Percentiles rank a stretch among this genome's conserved stretches.
Conservation (phyloP, 2,888 invertebrate genomes). For the Mallateleia sp. region DNA sequence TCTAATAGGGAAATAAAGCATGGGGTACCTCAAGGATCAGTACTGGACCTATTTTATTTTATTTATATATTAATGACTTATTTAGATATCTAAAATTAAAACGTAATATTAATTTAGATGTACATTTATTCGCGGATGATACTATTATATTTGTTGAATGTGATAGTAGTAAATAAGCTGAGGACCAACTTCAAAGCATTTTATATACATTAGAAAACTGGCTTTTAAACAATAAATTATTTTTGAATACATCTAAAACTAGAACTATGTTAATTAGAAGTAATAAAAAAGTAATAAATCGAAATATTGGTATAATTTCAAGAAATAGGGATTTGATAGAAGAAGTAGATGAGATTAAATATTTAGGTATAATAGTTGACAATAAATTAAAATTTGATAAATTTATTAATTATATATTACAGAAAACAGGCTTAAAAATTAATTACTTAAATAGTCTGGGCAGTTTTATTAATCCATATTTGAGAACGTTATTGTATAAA, state of each 20-base stretch:
- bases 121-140: not conserved
- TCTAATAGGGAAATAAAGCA: no score
- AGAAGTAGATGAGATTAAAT: constrained; percentile 6
- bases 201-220: not conserved
- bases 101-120: not conserved
- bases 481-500: constrained; percentile 1
- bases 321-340: not conserved
- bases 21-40: no score
- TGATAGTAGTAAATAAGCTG: no score
- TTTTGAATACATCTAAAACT: not conserved
- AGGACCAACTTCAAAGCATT: not conserved
- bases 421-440: not conserved
- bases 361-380: constrained; percentile 8
- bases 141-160: not conserved
- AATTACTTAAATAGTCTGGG: not conserved
- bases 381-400: constrained; percentile 18
- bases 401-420: not conserved
- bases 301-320: not conserved
- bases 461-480: not conserved
- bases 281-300: not conserved
- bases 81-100: no score
- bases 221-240: not conserved
- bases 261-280: not conserved
- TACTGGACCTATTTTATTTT: not conserved
- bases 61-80: not conserved